These are phyloP conservation scores for Eilema sororculum DNA, from an alignment of 2,888 invertebrate genomes.

Conservation along the genomic window DNA sequence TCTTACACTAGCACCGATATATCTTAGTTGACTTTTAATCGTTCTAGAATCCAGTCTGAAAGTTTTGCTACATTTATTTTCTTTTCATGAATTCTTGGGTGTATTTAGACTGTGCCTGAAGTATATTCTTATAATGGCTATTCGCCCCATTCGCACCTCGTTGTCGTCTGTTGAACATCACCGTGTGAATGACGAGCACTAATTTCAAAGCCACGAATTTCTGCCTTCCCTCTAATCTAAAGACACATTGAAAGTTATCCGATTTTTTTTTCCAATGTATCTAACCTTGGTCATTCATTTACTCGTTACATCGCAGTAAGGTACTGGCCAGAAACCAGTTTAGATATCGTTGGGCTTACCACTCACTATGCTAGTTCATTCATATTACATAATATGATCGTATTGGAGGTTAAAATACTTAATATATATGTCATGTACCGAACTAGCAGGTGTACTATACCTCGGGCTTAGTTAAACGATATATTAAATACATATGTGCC, in stretches of 20 bases:
- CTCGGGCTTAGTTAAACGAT: neutral
- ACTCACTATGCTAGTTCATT: neutral
- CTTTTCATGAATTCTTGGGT: no score
- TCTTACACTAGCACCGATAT: neutral
- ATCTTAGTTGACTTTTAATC: neutral
- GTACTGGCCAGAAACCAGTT: neutral
- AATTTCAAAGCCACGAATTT: no score
- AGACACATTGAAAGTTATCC: no score
- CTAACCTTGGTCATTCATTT: neutral
- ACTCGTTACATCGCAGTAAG: neutral
- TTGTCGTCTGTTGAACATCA: no score
- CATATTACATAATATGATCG: neutral
- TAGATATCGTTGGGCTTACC: neutral
- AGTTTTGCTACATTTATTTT: no score
- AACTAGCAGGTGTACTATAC: neutral
- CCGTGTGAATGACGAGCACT: no score
- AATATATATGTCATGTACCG: neutral
- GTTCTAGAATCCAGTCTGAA: no score
- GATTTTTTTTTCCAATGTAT: neutral
- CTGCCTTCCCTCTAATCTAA: no score
- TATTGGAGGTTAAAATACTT: constrained; percentile 8
- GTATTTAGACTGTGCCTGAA: no score
- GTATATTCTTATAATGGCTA: no score
- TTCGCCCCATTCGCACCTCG: no score
- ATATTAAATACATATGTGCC: neutral